phyloP scores from a whole-genome alignment of 2,113 vertebrate genomes.

The Dendropsophus ebraccatus region DNA sequence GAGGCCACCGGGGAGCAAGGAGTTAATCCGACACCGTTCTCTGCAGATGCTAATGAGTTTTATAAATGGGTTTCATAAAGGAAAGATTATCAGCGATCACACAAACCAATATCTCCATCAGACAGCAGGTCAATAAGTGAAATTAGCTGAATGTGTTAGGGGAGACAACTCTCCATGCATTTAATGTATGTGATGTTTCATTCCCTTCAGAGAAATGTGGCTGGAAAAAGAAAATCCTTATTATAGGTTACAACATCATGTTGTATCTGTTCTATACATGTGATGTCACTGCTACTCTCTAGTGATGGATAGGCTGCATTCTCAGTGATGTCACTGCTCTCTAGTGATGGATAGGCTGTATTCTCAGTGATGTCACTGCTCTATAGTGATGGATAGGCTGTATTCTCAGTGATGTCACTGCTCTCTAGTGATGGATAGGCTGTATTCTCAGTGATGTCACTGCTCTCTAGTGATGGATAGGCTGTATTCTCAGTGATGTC shows the following conservation, averaged over 20 bases:
- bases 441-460: too few species aligned
- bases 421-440: too few species aligned
- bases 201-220: neutral
- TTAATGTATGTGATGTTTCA: slow-evolving; percentile 19
- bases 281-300: neutral
- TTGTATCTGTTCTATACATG: too few species aligned
- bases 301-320: too few species aligned
- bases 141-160: slow-evolving; percentile 17
- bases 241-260: neutral
- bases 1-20: neutral
- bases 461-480: too few species aligned
- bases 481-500: too few species aligned
- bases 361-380: too few species aligned
- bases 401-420: too few species aligned
- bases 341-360: too few species aligned
- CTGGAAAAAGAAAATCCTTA: neutral
- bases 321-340: too few species aligned
- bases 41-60: slow-evolving; percentile 22
- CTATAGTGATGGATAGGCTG: too few species aligned
- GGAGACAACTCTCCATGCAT: neutral
- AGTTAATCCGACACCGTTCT: neutral
- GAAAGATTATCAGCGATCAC: slow-evolving; percentile 37
- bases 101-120: slow-evolving; percentile 42
- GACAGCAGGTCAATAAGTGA: slow-evolving; percentile 38
- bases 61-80: slow-evolving; percentile 48